Evolutionary conservation across 2,888 invertebrate genomes (phyloP), one percentile per base, ranked within the genome.

Genomic region (Lycaena phlaeas): DNA sequence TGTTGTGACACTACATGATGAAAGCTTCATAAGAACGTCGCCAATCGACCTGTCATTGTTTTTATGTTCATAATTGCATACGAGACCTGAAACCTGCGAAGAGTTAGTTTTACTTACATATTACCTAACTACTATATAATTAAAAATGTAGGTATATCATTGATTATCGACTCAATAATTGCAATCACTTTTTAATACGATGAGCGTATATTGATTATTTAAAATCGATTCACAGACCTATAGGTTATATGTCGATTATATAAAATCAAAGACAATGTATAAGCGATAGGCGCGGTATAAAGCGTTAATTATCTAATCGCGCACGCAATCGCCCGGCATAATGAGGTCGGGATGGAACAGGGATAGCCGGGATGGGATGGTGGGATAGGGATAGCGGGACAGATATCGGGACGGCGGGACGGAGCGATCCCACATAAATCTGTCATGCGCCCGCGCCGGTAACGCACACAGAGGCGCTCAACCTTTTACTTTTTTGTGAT

Each of bases 371-470:
- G 17, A 28, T n/a, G 30, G 17, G 18, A 3, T 3, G 18, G 22
- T 7, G 7, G 9, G 6, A 18, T 25, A 7, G 17, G 5, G 17
- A 22, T 9, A 22, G 22, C 22, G 22, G 22, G n/a, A n/a, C n/a
- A n/a, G n/a, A n/a, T n/a, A n/a, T n/a, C 41, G 34, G 30, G 43
- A 39, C 43, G 46, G 45, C 47, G 36, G 31, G 40, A 51, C 55
- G 64, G 75, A n/a, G n/a, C n/a, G n/a, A n/a, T 74, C 75, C 65
- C 78, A 75, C 81, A 77, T 81, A 81, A 81, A 81, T 81, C 79
- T 79, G 79, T 78, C 77, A 59, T 7, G 54, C 50, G 51, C 50
- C 49, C 55, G 68, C 70, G 71, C 66, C 53, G 51, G 53, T 54
- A 56, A 50, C 45, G 49, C 78, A 75, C 78, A 22, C 31, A 31